A percentile compares a stretch with the other conserved stretches of the same genome.
Conservation (phyloP, 1,140 invertebrate species). For the Leptinotarsa defecta region DNA sequence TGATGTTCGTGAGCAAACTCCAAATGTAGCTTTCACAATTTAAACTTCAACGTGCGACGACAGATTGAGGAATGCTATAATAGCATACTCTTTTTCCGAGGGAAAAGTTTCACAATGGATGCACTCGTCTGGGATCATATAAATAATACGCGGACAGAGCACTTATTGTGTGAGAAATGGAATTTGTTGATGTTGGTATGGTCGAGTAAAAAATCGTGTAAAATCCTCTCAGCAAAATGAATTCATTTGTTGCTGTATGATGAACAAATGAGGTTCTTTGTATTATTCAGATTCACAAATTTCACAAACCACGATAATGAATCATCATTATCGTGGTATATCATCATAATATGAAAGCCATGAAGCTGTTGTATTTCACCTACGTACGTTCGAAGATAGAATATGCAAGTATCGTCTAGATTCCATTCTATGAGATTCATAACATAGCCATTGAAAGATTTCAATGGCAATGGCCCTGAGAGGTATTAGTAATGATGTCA, state of each 20-base stretch:
- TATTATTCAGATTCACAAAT: too few relatives aligned
- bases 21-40: not conserved
- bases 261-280: too few relatives aligned
- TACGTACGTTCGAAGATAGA: too few relatives aligned
- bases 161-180: not conserved
- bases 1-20: not conserved
- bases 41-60: not conserved
- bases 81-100: not conserved
- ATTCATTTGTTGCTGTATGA: not conserved
- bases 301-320: too few relatives aligned
- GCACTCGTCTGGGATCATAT: slow-evolving; percentile 1
- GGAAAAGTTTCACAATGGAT: not conserved
- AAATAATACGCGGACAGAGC: not conserved
- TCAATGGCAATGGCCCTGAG: too few relatives aligned
- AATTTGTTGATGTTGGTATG: not conserved
- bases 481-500: too few relatives aligned
- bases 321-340: too few relatives aligned
- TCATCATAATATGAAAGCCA: too few relatives aligned
- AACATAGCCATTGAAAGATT: too few relatives aligned
- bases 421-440: too few relatives aligned
- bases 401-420: too few relatives aligned
- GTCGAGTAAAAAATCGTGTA: not conserved
- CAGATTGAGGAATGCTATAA: slow-evolving; percentile 1
- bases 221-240: not conserved
- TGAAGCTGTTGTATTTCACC: too few relatives aligned